Percentiles rank a stretch among this genome's conserved stretches.
These are phyloP conservation scores for Hypselothyrea guttata DNA, from an alignment of 2,888 invertebrate species.

Conservation along the genomic window DNA sequence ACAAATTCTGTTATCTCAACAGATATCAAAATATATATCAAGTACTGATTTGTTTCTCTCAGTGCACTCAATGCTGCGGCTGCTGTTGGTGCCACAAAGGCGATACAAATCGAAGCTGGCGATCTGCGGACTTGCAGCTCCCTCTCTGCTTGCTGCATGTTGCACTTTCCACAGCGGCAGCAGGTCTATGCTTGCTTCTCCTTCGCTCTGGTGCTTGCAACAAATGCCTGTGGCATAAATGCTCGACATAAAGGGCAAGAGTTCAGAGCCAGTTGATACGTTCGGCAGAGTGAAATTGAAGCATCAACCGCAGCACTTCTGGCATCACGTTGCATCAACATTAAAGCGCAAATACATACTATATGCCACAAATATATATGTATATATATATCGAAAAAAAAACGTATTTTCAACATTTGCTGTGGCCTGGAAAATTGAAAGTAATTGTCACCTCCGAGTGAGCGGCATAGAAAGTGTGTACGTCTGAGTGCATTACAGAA, in stretches of 20 bases:
- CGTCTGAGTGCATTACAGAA: conserved; percentile 29
- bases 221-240: conserved; percentile 61
- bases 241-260: conserved; percentile 75
- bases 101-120: conserved; percentile 72
- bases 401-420: conserved; percentile 21
- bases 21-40: too few species aligned
- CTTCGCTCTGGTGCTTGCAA: conserved; percentile 7
- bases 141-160: conserved; percentile 49
- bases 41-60: too few species aligned
- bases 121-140: conserved; percentile 51
- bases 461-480: conserved; percentile 51
- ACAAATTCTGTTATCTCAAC: too few species aligned
- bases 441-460: conserved; percentile 69
- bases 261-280: conserved; percentile 69
- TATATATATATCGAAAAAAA: conserved; percentile 15
- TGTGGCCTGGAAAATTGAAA: conserved; percentile 60
- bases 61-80: conserved; percentile 41
- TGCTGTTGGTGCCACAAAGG: conserved; percentile 46
- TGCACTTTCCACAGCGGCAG: conserved; percentile 66
- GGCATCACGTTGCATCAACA: conserved; percentile 49
- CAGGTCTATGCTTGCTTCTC: too few species aligned
- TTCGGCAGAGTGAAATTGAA: conserved; percentile 46
- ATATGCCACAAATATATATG: background rate
- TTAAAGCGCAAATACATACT: conserved; percentile 3
- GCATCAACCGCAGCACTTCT: conserved; percentile 43